Conservation (phyloP, 2,888 invertebrate genomes). For the Hartigia nigra region DNA sequence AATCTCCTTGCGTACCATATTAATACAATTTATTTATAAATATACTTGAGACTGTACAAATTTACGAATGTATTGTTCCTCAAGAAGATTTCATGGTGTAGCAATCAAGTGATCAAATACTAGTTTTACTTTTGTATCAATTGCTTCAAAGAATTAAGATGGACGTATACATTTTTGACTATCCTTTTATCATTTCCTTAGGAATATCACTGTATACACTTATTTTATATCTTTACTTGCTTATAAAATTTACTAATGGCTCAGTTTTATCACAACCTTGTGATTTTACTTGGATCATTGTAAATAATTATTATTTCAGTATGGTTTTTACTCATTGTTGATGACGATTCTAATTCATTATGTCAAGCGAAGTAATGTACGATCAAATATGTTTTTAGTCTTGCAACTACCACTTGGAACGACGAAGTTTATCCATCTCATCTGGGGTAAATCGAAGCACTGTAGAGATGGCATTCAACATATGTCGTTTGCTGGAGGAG, state of each 20-base stretch:
- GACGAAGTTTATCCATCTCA: conserved; percentile 71
- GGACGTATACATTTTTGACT: neutral
- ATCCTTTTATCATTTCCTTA: neutral
- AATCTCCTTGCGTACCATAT: neutral
- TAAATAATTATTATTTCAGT: neutral
- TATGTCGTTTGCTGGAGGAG: conserved; percentile 77
- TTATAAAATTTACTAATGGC: neutral
- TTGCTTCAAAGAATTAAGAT: neutral
- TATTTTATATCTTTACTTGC: neutral
- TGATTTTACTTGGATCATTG: neutral
- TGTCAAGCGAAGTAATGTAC: neutral
- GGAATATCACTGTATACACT: neutral
- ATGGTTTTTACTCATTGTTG: neutral
- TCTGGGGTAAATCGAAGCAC: conserved; percentile 82
- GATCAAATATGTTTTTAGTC: neutral
- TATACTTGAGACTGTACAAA: neutral
- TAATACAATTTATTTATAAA: neutral
- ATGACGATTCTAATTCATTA: neutral
- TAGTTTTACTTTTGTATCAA: neutral
- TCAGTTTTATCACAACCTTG: neutral
- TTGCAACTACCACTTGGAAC: conserved; percentile 30
- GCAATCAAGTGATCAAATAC: neutral
- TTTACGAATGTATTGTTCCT: neutral
- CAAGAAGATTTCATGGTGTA: no score
- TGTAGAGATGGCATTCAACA: conserved; percentile 90